Evolutionary conservation across 2,888 invertebrate species (phyloP), one percentile per base, ranked within the genome.

Genomic region (Nemapogon koenigi): DNA sequence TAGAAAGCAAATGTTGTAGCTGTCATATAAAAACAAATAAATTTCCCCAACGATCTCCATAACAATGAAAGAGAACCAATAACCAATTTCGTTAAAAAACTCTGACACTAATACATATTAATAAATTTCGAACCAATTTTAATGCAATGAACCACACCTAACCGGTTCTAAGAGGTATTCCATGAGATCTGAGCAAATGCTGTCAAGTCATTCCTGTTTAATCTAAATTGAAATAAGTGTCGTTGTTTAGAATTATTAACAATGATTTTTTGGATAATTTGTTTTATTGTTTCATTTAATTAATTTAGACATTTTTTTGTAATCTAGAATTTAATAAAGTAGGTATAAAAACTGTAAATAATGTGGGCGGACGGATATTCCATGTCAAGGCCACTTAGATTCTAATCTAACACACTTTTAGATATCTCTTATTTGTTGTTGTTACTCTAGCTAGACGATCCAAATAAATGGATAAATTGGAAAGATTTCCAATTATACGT

Each of bases 131-230:
- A 63, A 67, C 68, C 62, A 65, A 69, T 69, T 67, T 65, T 62
- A 62, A 68, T 60, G 56, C 57, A 57, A 52, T 52, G 49, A 56
- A 51, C 53, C 57, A 53, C 54, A 55, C 25, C 30, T 30, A 15
- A 27, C 26, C 39, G 26, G 37, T 19, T 28, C 16, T 16, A 27
- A 27, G 15, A 27, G 15, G 26, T 19, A 7, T n/a, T 15, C 6
- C 10, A 22, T 6, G 30, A 25, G 51, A 60, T 61, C 57, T 59
- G 54, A 48, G 57, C 48, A 47, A 49, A 46, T 53, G 67, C 65
- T 70, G 75, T 73, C 72, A 71, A 76, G 75, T 75, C 76, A 75
- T 72, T 52, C 62, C 57, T 62, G 59, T 65, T 70, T 75, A 72
- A 76, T 78, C 65, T 72, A 72, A 72, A 75, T 76, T 73, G 63